Evolutionary conservation across 2,113 vertebrate species (phyloP).

Genomic region (Donacobius atricapilla): DNA sequence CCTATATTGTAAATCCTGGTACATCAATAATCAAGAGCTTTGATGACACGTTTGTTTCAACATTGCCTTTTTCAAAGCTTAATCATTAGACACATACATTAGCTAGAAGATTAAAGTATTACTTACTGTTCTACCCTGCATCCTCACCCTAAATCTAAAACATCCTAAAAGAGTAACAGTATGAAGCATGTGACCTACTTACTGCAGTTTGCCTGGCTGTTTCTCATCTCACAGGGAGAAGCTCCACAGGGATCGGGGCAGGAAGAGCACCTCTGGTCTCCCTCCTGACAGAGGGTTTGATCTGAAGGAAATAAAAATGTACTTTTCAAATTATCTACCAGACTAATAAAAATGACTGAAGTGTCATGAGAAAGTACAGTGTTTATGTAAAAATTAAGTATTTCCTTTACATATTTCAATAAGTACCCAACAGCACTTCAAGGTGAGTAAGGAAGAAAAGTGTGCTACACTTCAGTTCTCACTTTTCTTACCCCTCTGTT

Average conservation of each 20-base stretch:
- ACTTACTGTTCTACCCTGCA: not conserved
- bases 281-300: slow-evolving; percentile 77
- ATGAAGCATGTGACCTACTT: slow-evolving; percentile 66
- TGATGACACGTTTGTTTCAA: slow-evolving; percentile 10
- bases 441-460: not conserved
- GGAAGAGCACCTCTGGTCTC: slow-evolving; percentile 78
- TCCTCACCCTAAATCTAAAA: not conserved
- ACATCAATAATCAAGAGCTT: not conserved
- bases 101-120: not conserved
- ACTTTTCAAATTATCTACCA: not conserved
- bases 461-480: not conserved
- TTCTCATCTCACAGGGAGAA: slow-evolving; percentile 73
- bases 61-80: slow-evolving; percentile 25
- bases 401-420: not conserved
- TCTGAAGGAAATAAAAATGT: slow-evolving; percentile 64
- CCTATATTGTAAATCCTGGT: not conserved
- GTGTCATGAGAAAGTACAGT: not conserved
- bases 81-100: not conserved
- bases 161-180: not conserved
- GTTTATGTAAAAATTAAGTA: not conserved
- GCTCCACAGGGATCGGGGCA: slow-evolving; percentile 77
- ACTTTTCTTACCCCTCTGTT: not conserved
- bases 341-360: not conserved
- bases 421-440: not conserved
- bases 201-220: slow-evolving; percentile 81